phyloP scores from a whole-genome alignment of 2,797 vertebrate species.

The Helostoma temminkii region DNA sequence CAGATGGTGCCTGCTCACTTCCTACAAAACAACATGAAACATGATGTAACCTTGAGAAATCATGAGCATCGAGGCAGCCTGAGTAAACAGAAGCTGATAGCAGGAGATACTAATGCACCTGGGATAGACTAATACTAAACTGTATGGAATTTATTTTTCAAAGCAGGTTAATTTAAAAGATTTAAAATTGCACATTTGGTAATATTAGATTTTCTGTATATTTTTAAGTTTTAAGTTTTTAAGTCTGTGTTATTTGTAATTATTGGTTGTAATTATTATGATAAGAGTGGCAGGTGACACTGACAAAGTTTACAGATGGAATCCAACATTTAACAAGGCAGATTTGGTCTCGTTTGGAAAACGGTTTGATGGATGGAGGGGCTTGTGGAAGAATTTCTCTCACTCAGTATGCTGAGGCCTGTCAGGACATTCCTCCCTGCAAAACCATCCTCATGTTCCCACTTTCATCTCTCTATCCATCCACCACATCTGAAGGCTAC shows the following conservation, averaged over 20 bases:
- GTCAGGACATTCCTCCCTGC: constrained; percentile 63
- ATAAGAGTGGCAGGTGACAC: constrained; percentile 18
- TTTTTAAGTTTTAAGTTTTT: too few species aligned
- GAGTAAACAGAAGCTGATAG: not conserved
- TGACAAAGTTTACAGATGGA: constrained; percentile 1
- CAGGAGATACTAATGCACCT: not conserved
- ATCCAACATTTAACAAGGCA: too few species aligned
- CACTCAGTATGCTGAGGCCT: constrained; percentile 62
- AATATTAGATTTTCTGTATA: too few species aligned
- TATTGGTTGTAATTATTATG: not conserved
- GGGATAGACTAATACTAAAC: not conserved
- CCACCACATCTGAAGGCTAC: constrained; percentile 26
- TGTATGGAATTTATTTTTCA: too few species aligned
- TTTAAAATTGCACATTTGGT: too few species aligned
- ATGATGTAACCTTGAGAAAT: not conserved
- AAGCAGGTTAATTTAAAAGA: not conserved
- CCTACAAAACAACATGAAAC: constrained; percentile 40
- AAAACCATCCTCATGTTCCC: not conserved
- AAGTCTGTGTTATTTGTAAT: too few species aligned
- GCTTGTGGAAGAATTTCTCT: constrained; percentile 69
- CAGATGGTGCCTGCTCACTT: constrained; percentile 36
- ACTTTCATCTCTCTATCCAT: constrained; percentile 36
- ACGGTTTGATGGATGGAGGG: constrained; percentile 78
- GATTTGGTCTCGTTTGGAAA: constrained; percentile 70
- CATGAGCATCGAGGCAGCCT: not conserved